Percentiles rank a stretch among this genome's conserved stretches.
phyloP scores from a whole-genome alignment of 2,113 vertebrate genomes.

The Tenebrosternarchus preto region DNA sequence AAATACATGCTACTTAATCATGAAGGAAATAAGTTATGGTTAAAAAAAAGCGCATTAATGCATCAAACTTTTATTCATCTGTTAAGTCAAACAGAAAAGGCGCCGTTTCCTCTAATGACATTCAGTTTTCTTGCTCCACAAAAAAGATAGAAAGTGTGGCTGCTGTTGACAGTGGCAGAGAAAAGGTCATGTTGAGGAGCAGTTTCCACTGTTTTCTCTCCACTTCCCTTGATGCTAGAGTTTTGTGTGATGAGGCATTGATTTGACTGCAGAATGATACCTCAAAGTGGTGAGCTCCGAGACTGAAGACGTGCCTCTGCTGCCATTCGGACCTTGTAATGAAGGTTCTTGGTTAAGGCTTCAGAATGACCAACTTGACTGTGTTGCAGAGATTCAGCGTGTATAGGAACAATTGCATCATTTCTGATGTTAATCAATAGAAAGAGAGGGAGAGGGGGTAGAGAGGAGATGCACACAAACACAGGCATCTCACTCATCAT shows the following conservation, averaged over 20 bases:
- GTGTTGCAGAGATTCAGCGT: too few species aligned
- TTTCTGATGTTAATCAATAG: not conserved
- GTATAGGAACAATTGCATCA: too few species aligned
- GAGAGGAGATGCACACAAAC: not conserved
- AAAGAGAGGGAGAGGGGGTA: not conserved
- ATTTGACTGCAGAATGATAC: conserved; percentile 22
- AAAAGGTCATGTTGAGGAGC: conserved; percentile 28
- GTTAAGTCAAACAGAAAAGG: not conserved
- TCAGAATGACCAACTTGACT: not conserved
- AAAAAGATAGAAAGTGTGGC: not conserved
- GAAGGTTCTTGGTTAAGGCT: not conserved
- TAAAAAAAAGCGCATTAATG: not conserved
- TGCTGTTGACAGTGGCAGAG: not conserved
- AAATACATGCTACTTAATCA: too few species aligned
- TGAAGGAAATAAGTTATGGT: too few species aligned
- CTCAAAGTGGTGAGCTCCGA: conserved; percentile 20
- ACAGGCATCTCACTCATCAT: conserved; percentile 7
- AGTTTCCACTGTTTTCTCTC: conserved; percentile 4
- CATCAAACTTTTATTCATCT: not conserved
- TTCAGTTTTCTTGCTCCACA: not conserved
- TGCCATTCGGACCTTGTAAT: conserved; percentile 14
- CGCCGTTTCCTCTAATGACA: not conserved
- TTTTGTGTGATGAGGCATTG: conserved; percentile 11
- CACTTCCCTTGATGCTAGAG: not conserved
- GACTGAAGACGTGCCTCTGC: conserved; percentile 27